phyloP scores from a whole-genome alignment of 2,113 vertebrate genomes.

The Platycercus adscitus region DNA sequence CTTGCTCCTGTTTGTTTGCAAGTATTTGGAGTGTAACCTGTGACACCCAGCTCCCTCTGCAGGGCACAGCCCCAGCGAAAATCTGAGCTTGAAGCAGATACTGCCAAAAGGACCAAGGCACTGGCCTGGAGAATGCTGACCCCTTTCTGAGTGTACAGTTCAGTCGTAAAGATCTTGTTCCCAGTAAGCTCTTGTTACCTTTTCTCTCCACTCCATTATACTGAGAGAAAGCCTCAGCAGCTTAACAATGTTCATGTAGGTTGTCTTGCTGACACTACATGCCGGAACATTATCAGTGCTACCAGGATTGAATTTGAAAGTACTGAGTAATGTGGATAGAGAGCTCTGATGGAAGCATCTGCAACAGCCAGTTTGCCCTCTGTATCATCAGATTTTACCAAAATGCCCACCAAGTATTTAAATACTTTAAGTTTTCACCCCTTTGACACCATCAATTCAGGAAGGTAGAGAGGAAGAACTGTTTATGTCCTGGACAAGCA shows the following conservation, averaged over 20 bases:
- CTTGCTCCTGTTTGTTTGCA: not conserved
- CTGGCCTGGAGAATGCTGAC: not conserved
- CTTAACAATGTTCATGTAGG: fast-evolving
- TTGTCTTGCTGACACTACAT: not conserved
- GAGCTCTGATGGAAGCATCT: not conserved
- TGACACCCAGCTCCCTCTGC: not conserved
- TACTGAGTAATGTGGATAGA: not conserved
- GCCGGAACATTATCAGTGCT: not conserved
- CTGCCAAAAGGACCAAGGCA: not conserved
- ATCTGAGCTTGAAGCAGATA: not conserved
- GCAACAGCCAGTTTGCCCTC: not conserved
- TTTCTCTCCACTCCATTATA: not conserved
- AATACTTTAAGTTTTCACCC: not conserved
- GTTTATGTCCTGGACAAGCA: not conserved
- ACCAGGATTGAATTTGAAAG: not conserved
- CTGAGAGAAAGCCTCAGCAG: not conserved
- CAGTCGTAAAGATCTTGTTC: not conserved
- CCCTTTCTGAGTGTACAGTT: not conserved
- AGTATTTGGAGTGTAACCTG: not conserved
- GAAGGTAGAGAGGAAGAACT: not conserved
- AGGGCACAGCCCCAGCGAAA: not conserved
- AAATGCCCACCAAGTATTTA: not conserved
- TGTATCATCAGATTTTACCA: not conserved
- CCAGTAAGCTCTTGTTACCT: not conserved
- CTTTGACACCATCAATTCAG: not conserved